These are phyloP conservation scores for Eupeodes luniger DNA, from an alignment of 2,888 invertebrate species.

Conservation along the genomic window DNA sequence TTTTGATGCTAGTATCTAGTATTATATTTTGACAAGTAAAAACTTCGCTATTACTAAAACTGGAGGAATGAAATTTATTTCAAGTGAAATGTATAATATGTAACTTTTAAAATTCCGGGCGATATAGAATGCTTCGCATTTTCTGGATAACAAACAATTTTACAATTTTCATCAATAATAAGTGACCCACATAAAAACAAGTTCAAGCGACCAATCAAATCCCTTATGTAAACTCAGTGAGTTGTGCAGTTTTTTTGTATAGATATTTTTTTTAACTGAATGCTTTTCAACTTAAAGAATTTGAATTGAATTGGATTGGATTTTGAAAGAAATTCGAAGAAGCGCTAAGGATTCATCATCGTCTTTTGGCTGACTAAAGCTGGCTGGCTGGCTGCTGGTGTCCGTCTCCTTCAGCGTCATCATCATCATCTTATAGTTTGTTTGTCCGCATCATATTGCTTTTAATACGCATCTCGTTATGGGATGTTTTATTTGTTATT, in stretches of 20 bases:
- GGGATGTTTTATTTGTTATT: conserved; percentile 72
- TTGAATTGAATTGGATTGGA: conserved; percentile 61
- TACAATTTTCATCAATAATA: too few species aligned
- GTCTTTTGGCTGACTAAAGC: neutral
- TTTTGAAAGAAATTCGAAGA: conserved; percentile 58
- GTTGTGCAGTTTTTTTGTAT: conserved; percentile 23
- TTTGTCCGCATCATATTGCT: neutral
- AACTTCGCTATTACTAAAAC: too few species aligned
- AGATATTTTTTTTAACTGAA: neutral
- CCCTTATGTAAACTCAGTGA: neutral
- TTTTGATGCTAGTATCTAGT: too few species aligned
- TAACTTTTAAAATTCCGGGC: too few species aligned
- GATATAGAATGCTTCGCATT: too few species aligned
- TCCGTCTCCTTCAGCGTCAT: conserved; percentile 28
- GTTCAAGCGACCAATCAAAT: neutral
- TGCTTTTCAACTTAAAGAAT: conserved; percentile 40
- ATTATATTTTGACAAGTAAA: too few species aligned
- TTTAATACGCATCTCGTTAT: conserved; percentile 56
- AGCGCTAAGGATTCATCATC: conserved; percentile 40
- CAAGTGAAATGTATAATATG: too few species aligned
- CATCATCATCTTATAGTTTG: neutral
- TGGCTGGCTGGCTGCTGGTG: neutral
- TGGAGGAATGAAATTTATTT: too few species aligned
- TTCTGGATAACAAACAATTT: too few species aligned
- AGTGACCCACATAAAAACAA: neutral